Percentiles rank a stretch among this genome's conserved stretches.
Conservation (phyloP, 1,140 invertebrate genomes). For the Leptinotarsa lineolata region DNA sequence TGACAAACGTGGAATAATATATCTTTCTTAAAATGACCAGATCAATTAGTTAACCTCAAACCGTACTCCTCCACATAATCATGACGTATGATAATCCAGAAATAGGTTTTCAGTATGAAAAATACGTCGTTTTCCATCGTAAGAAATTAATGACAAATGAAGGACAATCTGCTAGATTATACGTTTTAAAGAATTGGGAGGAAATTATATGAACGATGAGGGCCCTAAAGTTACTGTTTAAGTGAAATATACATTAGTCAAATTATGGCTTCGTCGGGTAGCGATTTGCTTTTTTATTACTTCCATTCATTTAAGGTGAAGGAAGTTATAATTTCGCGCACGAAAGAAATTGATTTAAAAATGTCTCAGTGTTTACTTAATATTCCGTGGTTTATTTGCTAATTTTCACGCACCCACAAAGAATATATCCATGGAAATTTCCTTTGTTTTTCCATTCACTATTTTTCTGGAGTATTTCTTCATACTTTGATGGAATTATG, state of each 20-base stretch:
- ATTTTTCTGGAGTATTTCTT: too few relatives aligned
- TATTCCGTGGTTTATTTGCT: too few relatives aligned
- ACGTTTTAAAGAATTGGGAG: background rate
- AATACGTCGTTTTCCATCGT: background rate
- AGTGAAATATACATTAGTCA: background rate
- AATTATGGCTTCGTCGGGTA: background rate
- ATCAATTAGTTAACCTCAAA: too few relatives aligned
- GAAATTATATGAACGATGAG: too few relatives aligned
- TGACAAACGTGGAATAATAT: too few relatives aligned
- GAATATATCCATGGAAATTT: too few relatives aligned
- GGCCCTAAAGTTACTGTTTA: background rate
- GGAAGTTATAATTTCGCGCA: background rate
- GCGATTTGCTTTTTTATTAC: background rate
- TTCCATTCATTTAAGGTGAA: background rate
- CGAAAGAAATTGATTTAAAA: background rate
- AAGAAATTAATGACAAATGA: background rate
- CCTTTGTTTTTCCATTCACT: too few relatives aligned
- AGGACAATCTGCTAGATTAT: conserved; percentile 1
- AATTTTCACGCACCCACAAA: too few relatives aligned
- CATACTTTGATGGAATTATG: too few relatives aligned
- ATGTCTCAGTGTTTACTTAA: too few relatives aligned
- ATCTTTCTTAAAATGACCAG: too few relatives aligned
- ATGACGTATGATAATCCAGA: background rate
- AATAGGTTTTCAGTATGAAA: background rate
- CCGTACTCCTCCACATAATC: background rate